Conservation (phyloP, 2,797 vertebrate species). For the Anguilla pacifica region DNA sequence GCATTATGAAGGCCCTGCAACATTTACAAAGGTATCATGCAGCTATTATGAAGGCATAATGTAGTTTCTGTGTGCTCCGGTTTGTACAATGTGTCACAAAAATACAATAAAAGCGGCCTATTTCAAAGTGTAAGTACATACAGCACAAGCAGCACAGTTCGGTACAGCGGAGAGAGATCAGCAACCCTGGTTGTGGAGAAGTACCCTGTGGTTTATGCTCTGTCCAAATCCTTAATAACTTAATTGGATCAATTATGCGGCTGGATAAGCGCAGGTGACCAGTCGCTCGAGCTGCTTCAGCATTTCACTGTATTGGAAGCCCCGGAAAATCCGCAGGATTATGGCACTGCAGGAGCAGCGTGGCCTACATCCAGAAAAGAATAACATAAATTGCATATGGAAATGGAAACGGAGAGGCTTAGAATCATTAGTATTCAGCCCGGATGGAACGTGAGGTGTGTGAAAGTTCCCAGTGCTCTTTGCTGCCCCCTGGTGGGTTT, state of each 20-base stretch:
- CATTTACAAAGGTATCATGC: not conserved
- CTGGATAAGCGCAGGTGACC: not conserved
- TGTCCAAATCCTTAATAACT: slow-evolving; percentile 15
- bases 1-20: not conserved
- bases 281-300: too few species aligned
- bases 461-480: slow-evolving; percentile 1
- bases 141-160: slow-evolving; percentile 1
- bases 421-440: not conserved
- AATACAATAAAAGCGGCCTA: slow-evolving; percentile 51
- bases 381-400: not conserved
- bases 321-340: not conserved
- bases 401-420: not conserved
- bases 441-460: not conserved
- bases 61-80: not conserved
- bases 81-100: not conserved
- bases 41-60: not conserved
- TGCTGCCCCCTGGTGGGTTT: slow-evolving; percentile 26
- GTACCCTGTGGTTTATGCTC: not conserved
- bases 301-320: not conserved
- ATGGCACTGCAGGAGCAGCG: not conserved
- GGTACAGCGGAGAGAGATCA: slow-evolving; percentile 14
- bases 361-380: not conserved
- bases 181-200: not conserved
- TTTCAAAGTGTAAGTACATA: slow-evolving; percentile 33
- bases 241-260: slow-evolving; percentile 13